A percentile compares a stretch with the other conserved stretches of the same genome.
phyloP scores from a whole-genome alignment of 37 sponge, comb jelly and placozoan species.

The Chondrosia reniformis region DNA sequence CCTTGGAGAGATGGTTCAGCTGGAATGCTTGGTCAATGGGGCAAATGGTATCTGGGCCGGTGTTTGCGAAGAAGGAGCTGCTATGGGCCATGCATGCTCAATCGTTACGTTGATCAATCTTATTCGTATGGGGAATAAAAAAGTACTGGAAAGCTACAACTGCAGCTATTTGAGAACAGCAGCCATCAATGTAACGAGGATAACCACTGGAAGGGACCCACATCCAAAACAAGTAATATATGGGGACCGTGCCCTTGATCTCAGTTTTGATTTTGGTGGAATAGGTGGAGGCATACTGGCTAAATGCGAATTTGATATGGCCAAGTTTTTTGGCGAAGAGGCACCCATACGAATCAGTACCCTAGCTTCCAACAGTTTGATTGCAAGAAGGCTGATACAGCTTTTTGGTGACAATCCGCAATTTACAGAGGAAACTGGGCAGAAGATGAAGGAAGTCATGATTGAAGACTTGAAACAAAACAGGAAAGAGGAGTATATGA shows the following conservation, averaged over 20 bases:
- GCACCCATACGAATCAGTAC: constrained; percentile 38
- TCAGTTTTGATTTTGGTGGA: constrained; percentile 29
- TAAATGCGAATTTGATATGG: constrained; percentile 14
- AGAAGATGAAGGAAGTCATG: constrained; percentile 31
- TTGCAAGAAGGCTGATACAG: not conserved
- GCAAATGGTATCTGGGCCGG: constrained; percentile 49
- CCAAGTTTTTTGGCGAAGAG: constrained; percentile 29
- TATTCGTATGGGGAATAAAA: constrained; percentile 40
- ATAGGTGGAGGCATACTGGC: not conserved
- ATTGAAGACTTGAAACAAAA: constrained; percentile 21
- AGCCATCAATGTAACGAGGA: constrained; percentile 34
- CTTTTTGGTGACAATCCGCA: constrained; percentile 36
- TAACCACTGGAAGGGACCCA: constrained; percentile 30
- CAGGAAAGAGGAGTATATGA: constrained; percentile 56
- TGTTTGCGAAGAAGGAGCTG: constrained; percentile 44
- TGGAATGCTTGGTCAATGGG: constrained; percentile 32
- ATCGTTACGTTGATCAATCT: constrained; percentile 43
- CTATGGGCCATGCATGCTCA: constrained; percentile 45
- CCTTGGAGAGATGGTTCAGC: constrained; percentile 7
- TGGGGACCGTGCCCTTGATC: constrained; percentile 41
- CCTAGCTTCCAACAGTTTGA: constrained; percentile 32
- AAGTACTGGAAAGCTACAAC: constrained; percentile 30
- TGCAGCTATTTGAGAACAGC: constrained; percentile 32
- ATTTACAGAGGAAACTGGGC: constrained; percentile 23
- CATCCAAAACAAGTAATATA: constrained; percentile 31